Evolutionary conservation across 2,797 vertebrate species (phyloP), one percentile per base, ranked within the genome.

Genomic region (Sebastolobus altivelis): DNA sequence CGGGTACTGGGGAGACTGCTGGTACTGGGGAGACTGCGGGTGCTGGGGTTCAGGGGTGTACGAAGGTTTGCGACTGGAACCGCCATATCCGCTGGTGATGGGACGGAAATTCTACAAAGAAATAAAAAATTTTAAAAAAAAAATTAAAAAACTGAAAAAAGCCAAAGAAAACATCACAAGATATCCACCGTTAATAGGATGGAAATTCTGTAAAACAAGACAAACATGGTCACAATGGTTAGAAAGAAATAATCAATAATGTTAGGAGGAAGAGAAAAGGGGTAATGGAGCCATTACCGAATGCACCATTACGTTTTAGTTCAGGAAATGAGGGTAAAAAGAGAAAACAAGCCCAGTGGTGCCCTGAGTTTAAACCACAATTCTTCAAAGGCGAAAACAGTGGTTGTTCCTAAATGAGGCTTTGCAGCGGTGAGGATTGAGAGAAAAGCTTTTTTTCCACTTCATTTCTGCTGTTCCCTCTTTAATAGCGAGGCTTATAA

Each of bases 21-120:
- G 38, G 56, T 8, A 65, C 59, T 61, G 59, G 59, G 59, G 59
- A 8, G 37, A 2, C 14, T 43, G 63, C 0, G 31, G 66, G n/a
- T 13, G 25, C 71, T 90, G 96, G 43, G 90, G 92, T 16, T 96
- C 95, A 0, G 94, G 62, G 11, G 92, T 90, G 8, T 93, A 96
- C 1, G 94, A 70, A 0, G 93, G 71, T 81, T 96, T 95, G 79
- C 96, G 96, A 46, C 58, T 65, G 81, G 85, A 93, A 33, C 89
- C 37, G 89, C 87, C 93, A 68, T 92, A 95, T 66, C 90, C 92
- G 14, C 94, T 95, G 84, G 92, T 95, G 80, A 96, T 95, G 43
- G 96, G 96, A 16, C 94, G 96, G 52, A 97, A 97, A 75, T 97
- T 97, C 98, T 99, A 79, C 83, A 77, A 89, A 72, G 12, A 55